A percentile compares a stretch with the other conserved stretches of the same genome.
Conservation (phyloP, 1,140 invertebrate genomes). For the Dolichoris vasculosae region DNA sequence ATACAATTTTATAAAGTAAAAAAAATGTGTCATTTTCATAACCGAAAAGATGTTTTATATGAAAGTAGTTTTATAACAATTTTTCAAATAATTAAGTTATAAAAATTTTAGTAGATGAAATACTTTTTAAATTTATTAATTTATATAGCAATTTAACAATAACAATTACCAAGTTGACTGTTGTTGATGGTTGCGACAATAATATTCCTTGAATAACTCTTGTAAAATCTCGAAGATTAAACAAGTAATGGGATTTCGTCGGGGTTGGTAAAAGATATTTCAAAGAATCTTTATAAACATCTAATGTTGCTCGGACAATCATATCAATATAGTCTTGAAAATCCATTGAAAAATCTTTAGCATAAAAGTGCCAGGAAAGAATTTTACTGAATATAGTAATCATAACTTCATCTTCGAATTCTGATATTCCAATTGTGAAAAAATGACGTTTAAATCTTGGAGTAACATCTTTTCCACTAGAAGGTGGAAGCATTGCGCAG, state of each 20-base stretch:
- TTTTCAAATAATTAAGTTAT: too few species aligned
- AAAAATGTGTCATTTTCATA: too few species aligned
- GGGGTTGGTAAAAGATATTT: slow-evolving; percentile 91
- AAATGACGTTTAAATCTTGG: slow-evolving; percentile 95
- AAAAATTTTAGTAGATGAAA: too few species aligned
- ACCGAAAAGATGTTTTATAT: too few species aligned
- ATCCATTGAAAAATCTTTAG: slow-evolving; percentile 90
- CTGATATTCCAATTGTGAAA: slow-evolving; percentile 91
- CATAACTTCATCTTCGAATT: slow-evolving; percentile 92
- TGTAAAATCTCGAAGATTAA: slow-evolving; percentile 95
- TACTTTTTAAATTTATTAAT: background rate
- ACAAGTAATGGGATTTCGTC: slow-evolving; percentile 94
- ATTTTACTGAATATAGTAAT: slow-evolving; percentile 92
- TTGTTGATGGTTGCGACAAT: slow-evolving; percentile 60
- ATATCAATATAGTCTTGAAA: slow-evolving; percentile 91
- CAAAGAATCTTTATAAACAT: slow-evolving; percentile 89
- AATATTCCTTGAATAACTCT: slow-evolving; percentile 86
- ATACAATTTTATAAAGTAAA: background rate
- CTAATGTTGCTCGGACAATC: slow-evolving; percentile 88
- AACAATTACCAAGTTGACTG: slow-evolving; percentile 58
- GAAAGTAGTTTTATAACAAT: too few species aligned
- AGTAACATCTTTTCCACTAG: slow-evolving; percentile 88
- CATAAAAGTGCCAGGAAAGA: slow-evolving; percentile 93
- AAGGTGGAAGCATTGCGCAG: slow-evolving; percentile 91
- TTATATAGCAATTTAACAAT: background rate